Evolutionary conservation across 1,140 invertebrate species (phyloP).

Genomic region (Drosophila kikkawai): DNA sequence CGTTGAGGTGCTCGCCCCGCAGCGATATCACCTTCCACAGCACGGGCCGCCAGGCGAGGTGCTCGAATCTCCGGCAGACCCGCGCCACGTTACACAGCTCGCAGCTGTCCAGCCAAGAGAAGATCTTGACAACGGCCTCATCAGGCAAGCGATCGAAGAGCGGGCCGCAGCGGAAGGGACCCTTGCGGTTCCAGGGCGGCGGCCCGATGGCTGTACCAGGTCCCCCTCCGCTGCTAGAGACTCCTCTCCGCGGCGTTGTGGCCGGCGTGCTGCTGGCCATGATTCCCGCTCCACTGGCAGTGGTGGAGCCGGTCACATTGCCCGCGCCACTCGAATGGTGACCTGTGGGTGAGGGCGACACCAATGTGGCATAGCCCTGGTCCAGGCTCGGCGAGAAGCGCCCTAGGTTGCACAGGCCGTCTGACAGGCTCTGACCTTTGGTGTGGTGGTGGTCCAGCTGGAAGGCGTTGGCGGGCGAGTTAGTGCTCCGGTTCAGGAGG

Average conservation of each 20-base stretch:
- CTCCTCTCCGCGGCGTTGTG: constrained; percentile 57
- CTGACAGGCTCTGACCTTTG: constrained; percentile 80
- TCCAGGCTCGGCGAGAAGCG: constrained; percentile 88
- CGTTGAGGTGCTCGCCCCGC: constrained; percentile 88
- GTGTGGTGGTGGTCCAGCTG: constrained; percentile 74
- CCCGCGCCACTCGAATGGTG: constrained; percentile 62
- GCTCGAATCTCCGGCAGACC: constrained; percentile 93
- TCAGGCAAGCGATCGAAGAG: constrained; percentile 86
- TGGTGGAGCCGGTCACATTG: constrained; percentile 64
- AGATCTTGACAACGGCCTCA: constrained; percentile 87
- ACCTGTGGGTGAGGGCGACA: constrained; percentile 86
- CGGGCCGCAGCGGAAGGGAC: constrained; percentile 74
- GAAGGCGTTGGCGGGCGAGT: constrained; percentile 76
- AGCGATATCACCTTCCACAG: constrained; percentile 91
- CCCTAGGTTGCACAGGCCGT: constrained; percentile 82
- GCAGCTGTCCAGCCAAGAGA: constrained; percentile 91
- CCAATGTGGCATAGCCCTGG: constrained; percentile 91
- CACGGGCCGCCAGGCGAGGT: constrained; percentile 92
- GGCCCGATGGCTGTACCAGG: constrained; percentile 59
- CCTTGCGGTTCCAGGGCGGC: constrained; percentile 80
- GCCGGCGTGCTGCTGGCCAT: constrained; percentile 73
- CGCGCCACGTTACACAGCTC: constrained; percentile 92
- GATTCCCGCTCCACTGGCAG: constrained; percentile 55
- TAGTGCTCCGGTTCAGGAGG: constrained; percentile 77
- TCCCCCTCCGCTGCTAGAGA: constrained; percentile 36